Conservation (phyloP, 2,113 vertebrate species). For the Polyodon spathula region DNA sequence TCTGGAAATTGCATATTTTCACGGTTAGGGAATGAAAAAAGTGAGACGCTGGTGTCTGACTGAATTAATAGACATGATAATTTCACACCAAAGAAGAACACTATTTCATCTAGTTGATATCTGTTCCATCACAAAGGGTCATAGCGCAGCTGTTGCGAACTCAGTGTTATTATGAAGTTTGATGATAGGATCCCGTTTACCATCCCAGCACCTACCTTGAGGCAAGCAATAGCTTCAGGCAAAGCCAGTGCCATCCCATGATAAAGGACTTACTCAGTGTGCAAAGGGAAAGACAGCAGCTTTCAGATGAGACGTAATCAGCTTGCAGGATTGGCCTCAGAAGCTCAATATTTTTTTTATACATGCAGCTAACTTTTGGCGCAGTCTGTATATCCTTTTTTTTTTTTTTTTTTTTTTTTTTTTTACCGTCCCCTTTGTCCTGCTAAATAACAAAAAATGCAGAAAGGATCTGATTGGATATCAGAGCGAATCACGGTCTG, state of each 20-base stretch:
- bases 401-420: conserved; percentile 23
- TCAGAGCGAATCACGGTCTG: conserved; percentile 27
- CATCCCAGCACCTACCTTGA: conserved; percentile 71
- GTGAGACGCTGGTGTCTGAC: conserved; percentile 68
- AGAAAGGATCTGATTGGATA: conserved; percentile 12
- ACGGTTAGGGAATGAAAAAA: conserved; percentile 55
- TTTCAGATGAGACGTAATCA: conserved; percentile 71
- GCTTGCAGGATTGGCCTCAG: conserved; percentile 58
- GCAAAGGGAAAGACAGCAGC: conserved; percentile 68
- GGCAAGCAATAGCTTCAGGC: conserved; percentile 84
- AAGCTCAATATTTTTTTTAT: conserved; percentile 31
- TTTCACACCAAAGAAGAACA: conserved; percentile 86
- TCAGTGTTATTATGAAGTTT: conserved; percentile 87
- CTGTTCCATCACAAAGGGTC: conserved; percentile 91
- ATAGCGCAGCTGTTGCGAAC: conserved; percentile 87
- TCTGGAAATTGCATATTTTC: conserved; percentile 70
- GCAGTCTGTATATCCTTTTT: conserved; percentile 26
- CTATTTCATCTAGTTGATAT: conserved; percentile 80
- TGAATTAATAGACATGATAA: conserved; percentile 98
- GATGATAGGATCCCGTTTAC: conserved; percentile 76
- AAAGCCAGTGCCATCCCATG: conserved; percentile 82
- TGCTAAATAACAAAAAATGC: conserved; percentile 17
- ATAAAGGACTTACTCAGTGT: conserved; percentile 94
- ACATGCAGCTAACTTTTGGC: conserved; percentile 34
- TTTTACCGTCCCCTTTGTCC: conserved; percentile 19